phyloP scores from a whole-genome alignment of 2,113 vertebrate species.

The Ahaetulla prasina region DNA sequence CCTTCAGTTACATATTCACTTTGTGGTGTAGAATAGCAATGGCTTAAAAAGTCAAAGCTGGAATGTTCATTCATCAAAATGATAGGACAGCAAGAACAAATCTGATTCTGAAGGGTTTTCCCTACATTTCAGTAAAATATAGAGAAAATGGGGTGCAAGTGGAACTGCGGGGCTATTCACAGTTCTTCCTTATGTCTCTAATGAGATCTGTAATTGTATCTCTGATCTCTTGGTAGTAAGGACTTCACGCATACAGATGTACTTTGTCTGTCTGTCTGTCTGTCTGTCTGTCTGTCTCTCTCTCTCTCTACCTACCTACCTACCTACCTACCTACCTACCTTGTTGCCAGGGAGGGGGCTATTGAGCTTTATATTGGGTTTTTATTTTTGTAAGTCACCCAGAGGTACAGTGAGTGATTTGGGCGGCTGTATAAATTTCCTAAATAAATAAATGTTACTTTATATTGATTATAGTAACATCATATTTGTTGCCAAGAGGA shows the following conservation, averaged over 20 bases:
- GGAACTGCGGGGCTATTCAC: background rate
- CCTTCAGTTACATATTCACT: conserved; percentile 23
- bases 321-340: too few relatives aligned
- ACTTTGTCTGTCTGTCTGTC: too few relatives aligned
- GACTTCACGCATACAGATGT: background rate
- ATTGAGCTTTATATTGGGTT: too few relatives aligned
- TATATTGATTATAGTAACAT: background rate
- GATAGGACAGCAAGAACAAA: conserved; percentile 44
- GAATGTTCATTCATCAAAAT: conserved; percentile 45
- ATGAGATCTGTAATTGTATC: background rate
- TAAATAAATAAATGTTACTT: background rate
- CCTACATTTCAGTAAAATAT: conserved; percentile 6
- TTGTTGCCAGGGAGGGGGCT: too few relatives aligned
- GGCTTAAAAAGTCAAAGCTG: conserved; percentile 31
- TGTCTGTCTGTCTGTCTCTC: too few relatives aligned
- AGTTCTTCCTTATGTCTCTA: background rate
- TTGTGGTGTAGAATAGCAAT: conserved; percentile 34
- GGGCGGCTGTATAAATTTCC: too few relatives aligned
- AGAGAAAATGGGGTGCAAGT: conserved; percentile 10
- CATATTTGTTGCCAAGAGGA: background rate
- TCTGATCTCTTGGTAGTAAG: background rate
- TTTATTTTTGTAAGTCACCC: too few relatives aligned
- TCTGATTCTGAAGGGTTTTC: conserved; percentile 35
- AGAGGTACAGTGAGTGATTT: too few relatives aligned
- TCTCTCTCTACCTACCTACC: too few relatives aligned